A percentile compares a stretch with the other conserved stretches of the same genome.
Conservation (phyloP, 1,140 invertebrate species). For the Lasioglossum baleicum region DNA sequence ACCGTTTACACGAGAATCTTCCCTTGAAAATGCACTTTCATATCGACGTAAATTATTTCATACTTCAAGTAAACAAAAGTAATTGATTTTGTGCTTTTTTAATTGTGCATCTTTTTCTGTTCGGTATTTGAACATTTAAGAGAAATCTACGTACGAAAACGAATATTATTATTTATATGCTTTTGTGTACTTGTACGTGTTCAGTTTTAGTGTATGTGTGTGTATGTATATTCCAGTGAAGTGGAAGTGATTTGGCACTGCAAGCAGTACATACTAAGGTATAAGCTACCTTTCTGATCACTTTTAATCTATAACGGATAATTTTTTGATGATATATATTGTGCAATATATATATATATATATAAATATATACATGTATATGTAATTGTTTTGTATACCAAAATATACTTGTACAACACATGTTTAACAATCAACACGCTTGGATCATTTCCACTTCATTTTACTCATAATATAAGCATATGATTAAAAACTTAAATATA, state of each 20-base stretch:
- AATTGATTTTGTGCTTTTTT: not conserved
- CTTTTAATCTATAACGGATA: slow-evolving; percentile 77
- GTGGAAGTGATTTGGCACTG: slow-evolving; percentile 75
- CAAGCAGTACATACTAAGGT: slow-evolving; percentile 41
- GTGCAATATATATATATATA: slow-evolving; percentile 18
- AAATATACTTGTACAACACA: slow-evolving; percentile 27
- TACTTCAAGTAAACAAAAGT: not conserved
- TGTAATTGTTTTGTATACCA: not conserved
- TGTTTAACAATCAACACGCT: slow-evolving; percentile 44
- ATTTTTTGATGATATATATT: slow-evolving; percentile 29
- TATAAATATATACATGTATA: slow-evolving; percentile 13
- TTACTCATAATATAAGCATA: slow-evolving; percentile 46
- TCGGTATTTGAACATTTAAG: too few relatives aligned
- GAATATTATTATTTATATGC: not conserved
- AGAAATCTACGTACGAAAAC: too few relatives aligned
- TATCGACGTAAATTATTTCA: not conserved
- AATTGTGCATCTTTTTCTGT: too few relatives aligned
- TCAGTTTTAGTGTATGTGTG: slow-evolving; percentile 35
- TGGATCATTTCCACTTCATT: slow-evolving; percentile 79
- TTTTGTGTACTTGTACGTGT: slow-evolving; percentile 19
- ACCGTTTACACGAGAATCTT: too few relatives aligned
- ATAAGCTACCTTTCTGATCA: slow-evolving; percentile 67
- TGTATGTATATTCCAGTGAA: slow-evolving; percentile 63
- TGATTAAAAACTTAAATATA: slow-evolving; percentile 43
- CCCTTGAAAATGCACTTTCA: not conserved